Evolutionary conservation across 2,797 vertebrate genomes (phyloP).

Genomic region (Cuculus canorus): DNA sequence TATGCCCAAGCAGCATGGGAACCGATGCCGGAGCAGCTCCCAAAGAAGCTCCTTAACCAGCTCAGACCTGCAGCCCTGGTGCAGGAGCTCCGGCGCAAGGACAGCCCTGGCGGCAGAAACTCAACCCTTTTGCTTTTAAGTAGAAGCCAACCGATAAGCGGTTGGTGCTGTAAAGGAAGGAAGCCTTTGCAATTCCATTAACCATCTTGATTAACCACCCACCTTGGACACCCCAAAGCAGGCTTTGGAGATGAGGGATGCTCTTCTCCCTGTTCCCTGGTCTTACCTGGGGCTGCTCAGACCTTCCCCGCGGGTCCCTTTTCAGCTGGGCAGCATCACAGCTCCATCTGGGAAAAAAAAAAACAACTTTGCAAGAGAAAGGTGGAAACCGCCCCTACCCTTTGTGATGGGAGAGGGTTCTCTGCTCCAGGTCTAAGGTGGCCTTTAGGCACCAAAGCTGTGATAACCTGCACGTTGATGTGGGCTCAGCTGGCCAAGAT

Average conservation of each 20-base stretch:
- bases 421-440: not conserved
- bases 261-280: fast-evolving
- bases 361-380: fast-evolving
- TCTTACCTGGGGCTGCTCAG: not conserved
- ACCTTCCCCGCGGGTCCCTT: not conserved
- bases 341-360: not conserved
- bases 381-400: fast-evolving
- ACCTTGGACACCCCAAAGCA: fast-evolving
- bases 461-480: not conserved
- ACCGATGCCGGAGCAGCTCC: not conserved
- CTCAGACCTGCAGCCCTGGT: fast-evolving
- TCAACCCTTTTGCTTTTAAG: fast-evolving
- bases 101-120: not conserved
- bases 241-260: not conserved
- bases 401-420: not conserved
- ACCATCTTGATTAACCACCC: not conserved
- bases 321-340: not conserved
- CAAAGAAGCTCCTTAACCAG: not conserved
- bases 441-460: slow-evolving; percentile 26
- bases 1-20: fast-evolving
- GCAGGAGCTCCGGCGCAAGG: not conserved
- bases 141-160: not conserved
- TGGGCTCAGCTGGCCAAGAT: not conserved
- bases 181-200: fast-evolving
- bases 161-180: fast-evolving